Percentiles rank a stretch among this genome's conserved stretches.
Conservation (phyloP, 2,797 vertebrate species). For the Oryzias sinensis region DNA sequence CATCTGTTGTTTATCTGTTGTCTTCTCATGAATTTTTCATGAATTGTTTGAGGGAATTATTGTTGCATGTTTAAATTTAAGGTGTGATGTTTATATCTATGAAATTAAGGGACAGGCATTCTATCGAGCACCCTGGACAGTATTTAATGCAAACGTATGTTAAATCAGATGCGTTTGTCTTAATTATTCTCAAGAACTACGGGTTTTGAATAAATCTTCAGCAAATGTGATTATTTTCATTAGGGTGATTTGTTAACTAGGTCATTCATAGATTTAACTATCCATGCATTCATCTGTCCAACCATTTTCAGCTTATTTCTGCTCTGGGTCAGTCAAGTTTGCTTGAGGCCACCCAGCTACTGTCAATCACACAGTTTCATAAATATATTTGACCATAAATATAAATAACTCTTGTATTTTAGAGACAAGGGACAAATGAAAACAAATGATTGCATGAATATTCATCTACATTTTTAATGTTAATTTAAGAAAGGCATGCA, state of each 20-base stretch:
- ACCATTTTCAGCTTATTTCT: too few relatives aligned
- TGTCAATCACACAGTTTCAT: too few relatives aligned
- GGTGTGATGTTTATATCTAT: constrained; percentile 20
- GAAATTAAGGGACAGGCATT: constrained; percentile 25
- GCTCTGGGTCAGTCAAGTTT: too few relatives aligned
- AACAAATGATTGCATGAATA: too few relatives aligned
- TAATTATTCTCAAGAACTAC: constrained; percentile 22
- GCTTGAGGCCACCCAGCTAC: too few relatives aligned
- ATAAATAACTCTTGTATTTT: too few relatives aligned
- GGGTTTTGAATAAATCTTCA: constrained; percentile 29
- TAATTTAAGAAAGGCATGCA: too few relatives aligned
- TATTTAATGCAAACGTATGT: constrained; percentile 32
- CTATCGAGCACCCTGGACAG: constrained; percentile 25
- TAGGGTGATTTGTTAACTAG: constrained; percentile 29
- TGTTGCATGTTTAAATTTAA: constrained; percentile 40
- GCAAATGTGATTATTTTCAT: constrained; percentile 46
- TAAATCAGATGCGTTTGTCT: not conserved
- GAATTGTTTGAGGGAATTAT: constrained; percentile 14
- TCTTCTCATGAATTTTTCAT: constrained; percentile 13
- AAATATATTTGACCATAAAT: too few relatives aligned
- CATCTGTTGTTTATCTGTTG: constrained; percentile 13
- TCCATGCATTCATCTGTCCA: too few relatives aligned
- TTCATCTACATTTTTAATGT: too few relatives aligned
- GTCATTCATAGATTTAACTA: too few relatives aligned
- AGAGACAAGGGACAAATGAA: too few relatives aligned